Conservation (phyloP, 2,797 vertebrate species). For the Spinus pinus region DNA sequence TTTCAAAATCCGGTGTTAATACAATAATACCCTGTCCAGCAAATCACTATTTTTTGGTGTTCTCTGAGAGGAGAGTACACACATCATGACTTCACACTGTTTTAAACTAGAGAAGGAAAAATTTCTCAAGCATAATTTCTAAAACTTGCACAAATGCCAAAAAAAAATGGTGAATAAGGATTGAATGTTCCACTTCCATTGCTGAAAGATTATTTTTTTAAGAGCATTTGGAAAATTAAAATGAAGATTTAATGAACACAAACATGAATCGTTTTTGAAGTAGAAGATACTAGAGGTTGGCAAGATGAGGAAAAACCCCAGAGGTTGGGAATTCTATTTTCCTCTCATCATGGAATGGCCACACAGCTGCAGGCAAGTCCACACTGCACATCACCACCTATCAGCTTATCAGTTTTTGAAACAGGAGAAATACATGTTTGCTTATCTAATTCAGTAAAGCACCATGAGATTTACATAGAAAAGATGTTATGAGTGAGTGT, state of each 20-base stretch:
- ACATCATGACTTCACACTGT: background rate
- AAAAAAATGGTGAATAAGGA: background rate
- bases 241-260: background rate
- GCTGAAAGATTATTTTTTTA: background rate
- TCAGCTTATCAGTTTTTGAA: background rate
- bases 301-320: accelerated
- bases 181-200: background rate
- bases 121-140: background rate
- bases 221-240: background rate
- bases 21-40: background rate
- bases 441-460: background rate
- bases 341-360: background rate
- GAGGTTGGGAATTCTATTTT: background rate
- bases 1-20: constrained; percentile 21
- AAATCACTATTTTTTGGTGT: background rate
- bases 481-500: background rate
- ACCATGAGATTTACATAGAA: background rate
- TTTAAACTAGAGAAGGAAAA: background rate
- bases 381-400: background rate
- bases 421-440: background rate
- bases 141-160: background rate
- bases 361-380: background rate
- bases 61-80: background rate
- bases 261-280: background rate
- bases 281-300: background rate